Percentiles rank a stretch among this genome's conserved stretches.
These are phyloP conservation scores for Rhinoderma darwinii DNA, from an alignment of 2,113 vertebrate species.

Conservation along the genomic window DNA sequence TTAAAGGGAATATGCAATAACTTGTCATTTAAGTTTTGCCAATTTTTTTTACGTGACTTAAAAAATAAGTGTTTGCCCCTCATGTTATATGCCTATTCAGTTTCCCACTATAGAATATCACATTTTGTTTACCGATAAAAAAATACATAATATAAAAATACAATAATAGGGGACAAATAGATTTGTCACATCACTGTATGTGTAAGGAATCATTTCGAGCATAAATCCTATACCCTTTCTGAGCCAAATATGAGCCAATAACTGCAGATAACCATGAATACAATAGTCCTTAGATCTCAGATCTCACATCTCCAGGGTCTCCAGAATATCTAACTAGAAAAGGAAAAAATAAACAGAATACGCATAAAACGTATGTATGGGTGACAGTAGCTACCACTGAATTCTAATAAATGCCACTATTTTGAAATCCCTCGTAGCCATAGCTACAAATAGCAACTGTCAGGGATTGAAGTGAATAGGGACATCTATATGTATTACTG, in stretches of 20 bases:
- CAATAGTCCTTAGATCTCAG: not conserved
- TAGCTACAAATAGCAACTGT: conserved; percentile 48
- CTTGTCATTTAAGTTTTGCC: no score
- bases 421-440: conserved; percentile 28
- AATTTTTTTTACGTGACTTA: no score
- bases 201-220: not conserved
- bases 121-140: no score
- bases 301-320: not conserved
- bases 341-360: not conserved
- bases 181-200: not conserved
- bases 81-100: no score
- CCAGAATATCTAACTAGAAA: not conserved
- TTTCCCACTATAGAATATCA: no score
- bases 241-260: not conserved
- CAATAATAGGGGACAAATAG: not conserved
- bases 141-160: not conserved
- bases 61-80: no score
- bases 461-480: conserved; percentile 12
- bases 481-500: conserved; percentile 24
- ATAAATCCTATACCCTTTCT: not conserved
- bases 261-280: not conserved
- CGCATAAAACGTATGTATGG: not conserved
- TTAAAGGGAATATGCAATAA: no score
- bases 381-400: conserved; percentile 12
- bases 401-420: conserved; percentile 49